Conservation (phyloP, 2,113 vertebrate genomes). For the Isichthys henryi region DNA sequence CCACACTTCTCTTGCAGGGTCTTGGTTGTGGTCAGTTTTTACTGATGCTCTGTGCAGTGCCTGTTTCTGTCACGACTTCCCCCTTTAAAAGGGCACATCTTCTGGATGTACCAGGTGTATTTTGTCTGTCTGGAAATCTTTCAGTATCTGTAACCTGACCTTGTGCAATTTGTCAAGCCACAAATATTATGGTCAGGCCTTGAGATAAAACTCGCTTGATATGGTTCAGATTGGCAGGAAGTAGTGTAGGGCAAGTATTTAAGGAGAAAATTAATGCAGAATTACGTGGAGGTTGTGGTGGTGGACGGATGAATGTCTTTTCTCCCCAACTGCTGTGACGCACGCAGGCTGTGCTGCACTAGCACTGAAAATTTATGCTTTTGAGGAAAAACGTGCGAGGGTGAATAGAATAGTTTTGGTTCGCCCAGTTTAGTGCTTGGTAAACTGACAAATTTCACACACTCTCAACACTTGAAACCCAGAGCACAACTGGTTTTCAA, state of each 20-base stretch:
- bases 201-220: neutral
- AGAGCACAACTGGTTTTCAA: neutral
- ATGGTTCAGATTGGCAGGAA: neutral
- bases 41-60: neutral
- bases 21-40: neutral
- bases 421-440: neutral
- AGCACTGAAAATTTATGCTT: neutral
- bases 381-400: neutral
- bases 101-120: neutral
- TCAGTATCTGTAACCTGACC: neutral
- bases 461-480: neutral
- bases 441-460: neutral
- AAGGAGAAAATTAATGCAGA: neutral
- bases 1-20: neutral
- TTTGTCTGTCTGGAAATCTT: neutral
- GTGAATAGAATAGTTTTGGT: neutral
- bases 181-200: neutral
- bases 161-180: neutral
- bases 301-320: neutral
- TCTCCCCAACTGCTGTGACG: neutral
- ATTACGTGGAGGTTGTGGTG: neutral
- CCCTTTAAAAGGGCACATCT: neutral
- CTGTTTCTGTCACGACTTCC: neutral
- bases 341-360: neutral
- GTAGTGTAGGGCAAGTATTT: neutral